Base-by-base conservation (phyloP, 2,888 invertebrate genomes). In the Tricholauxania praeusta region DNA sequence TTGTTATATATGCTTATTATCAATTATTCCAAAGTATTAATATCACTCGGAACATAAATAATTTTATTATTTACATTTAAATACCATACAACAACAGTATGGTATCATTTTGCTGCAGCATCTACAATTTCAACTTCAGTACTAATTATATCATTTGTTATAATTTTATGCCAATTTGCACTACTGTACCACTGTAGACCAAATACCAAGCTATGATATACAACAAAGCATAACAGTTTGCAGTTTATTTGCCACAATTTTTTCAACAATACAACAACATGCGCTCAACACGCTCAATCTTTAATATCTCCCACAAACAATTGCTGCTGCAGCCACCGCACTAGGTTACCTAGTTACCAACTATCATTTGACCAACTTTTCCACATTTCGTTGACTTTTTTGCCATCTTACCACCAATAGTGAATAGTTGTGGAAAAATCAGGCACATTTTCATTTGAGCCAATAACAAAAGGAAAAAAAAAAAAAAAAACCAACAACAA, bases 271-370 rank as follows among this genome's bases (percentile, higher is more conserved):
- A 17, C n/a, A 14, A 63, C 63, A 47, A 12, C 1, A 19, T 55
- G 55, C 14, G 55, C 55, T 19, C 10, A 55, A 6, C 62, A n/a
- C 19, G 32, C 15, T 17, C 53, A 19, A 53, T 53, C 53, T 53
- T 19, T 10, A 14, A 52, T n/a, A 22, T 55, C 22, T 55, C 55
- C 55, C 22, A 19, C 55, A 19, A 55, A 12, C 55, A 12, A 17
- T 22, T 49, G n/a, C n/a, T 60, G 28, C 48, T 48, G 32, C 57
- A 57, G 14, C 6, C 22, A 52, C 47, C 53, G n/a, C 73, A 73
- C 65, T 73, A 52, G 73, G 70, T 73, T 70, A 73, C 65, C 69
- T 62, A 53, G 65, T 69, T 69, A 63, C 17, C 64, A n/a, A 55
- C 19, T 4, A 17, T 12, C 17, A 63, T 70, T 70, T 62, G 70